Percentiles rank a stretch among this genome's conserved stretches.
Evolutionary conservation across 2,888 invertebrate genomes (phyloP).

Genomic region (Lycaena phlaeas): DNA sequence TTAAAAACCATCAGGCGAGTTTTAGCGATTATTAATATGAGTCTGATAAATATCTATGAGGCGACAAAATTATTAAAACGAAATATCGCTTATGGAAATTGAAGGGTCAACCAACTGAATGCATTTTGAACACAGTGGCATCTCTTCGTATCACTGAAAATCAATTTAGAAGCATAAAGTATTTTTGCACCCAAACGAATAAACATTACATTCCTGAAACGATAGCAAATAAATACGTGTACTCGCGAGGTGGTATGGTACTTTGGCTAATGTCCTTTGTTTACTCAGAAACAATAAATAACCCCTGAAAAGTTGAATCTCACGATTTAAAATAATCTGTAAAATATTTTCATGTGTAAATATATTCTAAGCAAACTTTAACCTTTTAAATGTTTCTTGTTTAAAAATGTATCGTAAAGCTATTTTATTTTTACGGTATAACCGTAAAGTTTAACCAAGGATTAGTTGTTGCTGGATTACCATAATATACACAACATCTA

Average conservation of each 20-base stretch:
- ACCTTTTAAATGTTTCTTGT: not conserved
- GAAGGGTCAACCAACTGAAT: not conserved
- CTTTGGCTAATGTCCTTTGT: constrained; percentile 14
- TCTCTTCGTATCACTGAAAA: not conserved
- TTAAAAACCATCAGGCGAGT: too few species aligned
- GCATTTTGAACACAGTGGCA: not conserved
- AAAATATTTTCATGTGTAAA: not conserved
- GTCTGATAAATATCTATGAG: too few species aligned
- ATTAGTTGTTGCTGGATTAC: too few species aligned
- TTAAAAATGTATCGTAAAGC: too few species aligned
- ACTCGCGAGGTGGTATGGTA: constrained; percentile 1
- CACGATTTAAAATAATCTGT: not conserved
- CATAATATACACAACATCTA: too few species aligned
- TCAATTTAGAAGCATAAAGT: not conserved
- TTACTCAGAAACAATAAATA: constrained; percentile 8
- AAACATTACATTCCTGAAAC: not conserved
- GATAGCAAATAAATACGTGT: not conserved
- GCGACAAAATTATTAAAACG: too few species aligned
- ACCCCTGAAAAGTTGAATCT: not conserved
- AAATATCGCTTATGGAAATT: too few species aligned
- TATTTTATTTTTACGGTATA: too few species aligned
- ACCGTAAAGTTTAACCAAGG: too few species aligned
- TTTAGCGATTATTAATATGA: too few species aligned
- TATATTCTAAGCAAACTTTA: not conserved
- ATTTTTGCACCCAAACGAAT: constrained; percentile 1